Percentiles rank a stretch among this genome's conserved stretches.
Conservation (phyloP, 2,113 vertebrate species). For the Coracopsis vasa region DNA sequence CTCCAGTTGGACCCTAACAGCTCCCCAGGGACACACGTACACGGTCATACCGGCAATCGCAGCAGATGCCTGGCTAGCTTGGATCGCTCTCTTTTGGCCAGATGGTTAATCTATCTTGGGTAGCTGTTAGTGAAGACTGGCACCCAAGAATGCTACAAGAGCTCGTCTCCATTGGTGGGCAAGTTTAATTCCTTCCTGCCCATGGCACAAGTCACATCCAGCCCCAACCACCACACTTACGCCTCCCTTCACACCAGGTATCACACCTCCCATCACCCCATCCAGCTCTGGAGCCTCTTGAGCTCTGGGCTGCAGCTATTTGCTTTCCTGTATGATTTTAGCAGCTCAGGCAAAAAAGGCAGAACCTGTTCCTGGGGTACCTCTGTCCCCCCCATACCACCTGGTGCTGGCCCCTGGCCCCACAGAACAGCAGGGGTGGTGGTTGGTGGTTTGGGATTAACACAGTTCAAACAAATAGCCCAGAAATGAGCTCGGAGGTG, state of each 20-base stretch:
- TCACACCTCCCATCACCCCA: not conserved
- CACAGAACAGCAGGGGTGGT: fast-evolving
- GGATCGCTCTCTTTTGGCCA: fast-evolving
- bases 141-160: not conserved
- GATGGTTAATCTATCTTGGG: not conserved
- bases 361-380: not conserved
- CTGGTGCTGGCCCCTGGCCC: not conserved
- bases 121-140: not conserved
- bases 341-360: not conserved
- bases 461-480: not conserved
- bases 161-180: fast-evolving
- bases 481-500: not conserved
- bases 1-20: not conserved
- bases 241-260: not conserved
- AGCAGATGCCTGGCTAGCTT: not conserved
- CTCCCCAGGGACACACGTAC: fast-evolving
- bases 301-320: not conserved
- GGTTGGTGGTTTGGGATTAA: not conserved
- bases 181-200: not conserved
- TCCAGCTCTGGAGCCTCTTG: not conserved
- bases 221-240: not conserved
- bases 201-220: not conserved
- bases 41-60: fast-evolving
- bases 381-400: fast-evolving
- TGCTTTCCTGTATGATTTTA: not conserved